Percentiles rank a stretch among this genome's conserved stretches.
Evolutionary conservation across 2,797 vertebrate species (phyloP).

Genomic region (Gadopsis marmoratus): DNA sequence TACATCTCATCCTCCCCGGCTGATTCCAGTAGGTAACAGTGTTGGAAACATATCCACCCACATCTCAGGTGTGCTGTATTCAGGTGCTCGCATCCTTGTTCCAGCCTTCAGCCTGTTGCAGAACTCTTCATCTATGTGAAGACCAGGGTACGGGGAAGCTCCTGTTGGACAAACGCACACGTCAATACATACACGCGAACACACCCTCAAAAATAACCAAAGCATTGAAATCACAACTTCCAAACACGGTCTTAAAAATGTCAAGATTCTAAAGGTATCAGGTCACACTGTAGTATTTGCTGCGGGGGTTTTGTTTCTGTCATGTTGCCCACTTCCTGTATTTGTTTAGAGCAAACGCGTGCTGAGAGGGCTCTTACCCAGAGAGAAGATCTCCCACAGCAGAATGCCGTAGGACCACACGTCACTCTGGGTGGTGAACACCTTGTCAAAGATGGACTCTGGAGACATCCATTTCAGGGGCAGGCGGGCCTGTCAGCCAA

Average conservation of each 20-base stretch:
- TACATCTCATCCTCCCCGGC: accelerated
- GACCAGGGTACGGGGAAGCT: slow-evolving; percentile 93
- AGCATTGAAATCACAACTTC: neutral
- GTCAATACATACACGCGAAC: neutral
- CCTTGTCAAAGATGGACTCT: slow-evolving; percentile 98
- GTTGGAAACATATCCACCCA: slow-evolving; percentile 59
- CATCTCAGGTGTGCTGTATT: slow-evolving; percentile 94
- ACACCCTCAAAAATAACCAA: neutral
- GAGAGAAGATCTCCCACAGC: slow-evolving; percentile 98
- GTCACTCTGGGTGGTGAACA: slow-evolving; percentile 97
- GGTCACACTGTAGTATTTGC: neutral
- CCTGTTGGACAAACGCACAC: slow-evolving; percentile 77
- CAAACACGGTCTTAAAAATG: neutral
- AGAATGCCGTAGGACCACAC: slow-evolving; percentile 96
- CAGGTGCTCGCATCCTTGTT: slow-evolving; percentile 93
- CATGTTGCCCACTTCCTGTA: neutral
- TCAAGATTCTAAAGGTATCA: neutral
- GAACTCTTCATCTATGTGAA: slow-evolving; percentile 95
- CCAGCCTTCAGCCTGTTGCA: slow-evolving; percentile 93
- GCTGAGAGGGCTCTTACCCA: slow-evolving; percentile 82
- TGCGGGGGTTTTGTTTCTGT: neutral
- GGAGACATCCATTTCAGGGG: slow-evolving; percentile 99
- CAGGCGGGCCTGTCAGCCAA: slow-evolving; percentile 89
- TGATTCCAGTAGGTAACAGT: slow-evolving; percentile 5
- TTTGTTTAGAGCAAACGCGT: neutral